These are phyloP conservation scores for Synergus umbraculus DNA, from an alignment of 2,888 invertebrate species.

Conservation along the genomic window DNA sequence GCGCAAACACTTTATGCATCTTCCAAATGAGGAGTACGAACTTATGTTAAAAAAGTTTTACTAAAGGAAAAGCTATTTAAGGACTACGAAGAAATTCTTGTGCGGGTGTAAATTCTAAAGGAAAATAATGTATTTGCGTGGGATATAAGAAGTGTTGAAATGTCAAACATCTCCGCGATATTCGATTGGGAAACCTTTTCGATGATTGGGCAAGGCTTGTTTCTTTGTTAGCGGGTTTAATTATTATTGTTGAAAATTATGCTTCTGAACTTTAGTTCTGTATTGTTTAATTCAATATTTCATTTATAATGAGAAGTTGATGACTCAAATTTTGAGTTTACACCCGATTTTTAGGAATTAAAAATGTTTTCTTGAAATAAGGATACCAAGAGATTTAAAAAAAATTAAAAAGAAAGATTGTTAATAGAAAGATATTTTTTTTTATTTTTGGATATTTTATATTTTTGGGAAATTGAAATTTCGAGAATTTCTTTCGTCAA, in stretches of 20 bases:
- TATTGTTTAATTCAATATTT: too few species aligned
- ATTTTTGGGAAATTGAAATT: too few species aligned
- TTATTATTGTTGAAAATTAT: slow-evolving; percentile 18
- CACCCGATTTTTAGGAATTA: too few species aligned
- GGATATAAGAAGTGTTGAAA: slow-evolving; percentile 38
- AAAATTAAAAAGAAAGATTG: too few species aligned
- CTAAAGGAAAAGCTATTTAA: not conserved
- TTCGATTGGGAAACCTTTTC: slow-evolving; percentile 26
- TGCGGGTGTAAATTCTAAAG: slow-evolving; percentile 10
- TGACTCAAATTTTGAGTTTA: too few species aligned
- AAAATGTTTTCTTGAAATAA: too few species aligned
- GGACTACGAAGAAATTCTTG: not conserved
- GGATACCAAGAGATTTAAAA: too few species aligned
- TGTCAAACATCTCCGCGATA: slow-evolving; percentile 28
- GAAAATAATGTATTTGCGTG: slow-evolving; percentile 25
- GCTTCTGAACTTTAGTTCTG: not conserved
- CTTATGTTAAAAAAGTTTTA: not conserved
- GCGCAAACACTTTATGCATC: slow-evolving; percentile 1
- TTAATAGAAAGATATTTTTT: too few species aligned
- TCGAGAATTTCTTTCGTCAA: slow-evolving; percentile 4
- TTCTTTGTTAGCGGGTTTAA: slow-evolving; percentile 31
- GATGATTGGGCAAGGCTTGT: slow-evolving; percentile 18
- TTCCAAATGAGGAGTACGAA: not conserved
- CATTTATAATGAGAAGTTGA: too few species aligned
- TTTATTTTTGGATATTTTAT: too few species aligned